Conservation (phyloP, 2,797 vertebrate genomes). For the Darevskia mixta region DNA sequence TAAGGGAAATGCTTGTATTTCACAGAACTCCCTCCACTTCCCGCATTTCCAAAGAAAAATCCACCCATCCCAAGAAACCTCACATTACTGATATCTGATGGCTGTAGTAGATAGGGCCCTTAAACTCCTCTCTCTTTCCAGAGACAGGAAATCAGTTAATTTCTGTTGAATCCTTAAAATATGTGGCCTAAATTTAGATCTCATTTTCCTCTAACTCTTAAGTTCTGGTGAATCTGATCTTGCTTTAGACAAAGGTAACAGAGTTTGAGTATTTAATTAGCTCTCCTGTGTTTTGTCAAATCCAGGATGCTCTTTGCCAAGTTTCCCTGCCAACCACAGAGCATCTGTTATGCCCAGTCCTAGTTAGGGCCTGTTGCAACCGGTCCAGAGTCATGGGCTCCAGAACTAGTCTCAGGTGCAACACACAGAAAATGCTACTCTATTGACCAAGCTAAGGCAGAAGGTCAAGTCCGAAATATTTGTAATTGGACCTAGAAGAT, state of each 20-base stretch:
- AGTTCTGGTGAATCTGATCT: slow-evolving; percentile 15
- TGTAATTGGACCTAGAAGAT: neutral
- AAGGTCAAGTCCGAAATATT: neutral
- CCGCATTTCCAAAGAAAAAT: slow-evolving; percentile 13
- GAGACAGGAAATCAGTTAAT: slow-evolving; percentile 16
- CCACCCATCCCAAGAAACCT: slow-evolving; percentile 5
- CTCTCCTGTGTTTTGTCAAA: neutral
- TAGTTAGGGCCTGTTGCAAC: too few relatives aligned
- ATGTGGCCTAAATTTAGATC: slow-evolving; percentile 4
- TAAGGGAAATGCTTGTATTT: slow-evolving; percentile 48
- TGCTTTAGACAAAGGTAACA: neutral
- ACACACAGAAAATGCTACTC: neutral
- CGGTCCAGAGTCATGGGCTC: neutral
- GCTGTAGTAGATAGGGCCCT: neutral
- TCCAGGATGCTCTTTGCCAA: neutral
- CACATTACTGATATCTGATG: slow-evolving; percentile 16
- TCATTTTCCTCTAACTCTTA: neutral
- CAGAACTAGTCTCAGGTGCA: neutral
- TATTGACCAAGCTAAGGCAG: neutral
- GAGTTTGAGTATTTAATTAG: slow-evolving; percentile 3
- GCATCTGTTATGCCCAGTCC: neutral
- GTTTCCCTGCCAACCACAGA: neutral
- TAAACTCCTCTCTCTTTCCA: neutral
- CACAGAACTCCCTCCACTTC: neutral
- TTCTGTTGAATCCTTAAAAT: neutral